phyloP scores from a whole-genome alignment of 2,113 vertebrate genomes.

The Addax nasomaculatus region DNA sequence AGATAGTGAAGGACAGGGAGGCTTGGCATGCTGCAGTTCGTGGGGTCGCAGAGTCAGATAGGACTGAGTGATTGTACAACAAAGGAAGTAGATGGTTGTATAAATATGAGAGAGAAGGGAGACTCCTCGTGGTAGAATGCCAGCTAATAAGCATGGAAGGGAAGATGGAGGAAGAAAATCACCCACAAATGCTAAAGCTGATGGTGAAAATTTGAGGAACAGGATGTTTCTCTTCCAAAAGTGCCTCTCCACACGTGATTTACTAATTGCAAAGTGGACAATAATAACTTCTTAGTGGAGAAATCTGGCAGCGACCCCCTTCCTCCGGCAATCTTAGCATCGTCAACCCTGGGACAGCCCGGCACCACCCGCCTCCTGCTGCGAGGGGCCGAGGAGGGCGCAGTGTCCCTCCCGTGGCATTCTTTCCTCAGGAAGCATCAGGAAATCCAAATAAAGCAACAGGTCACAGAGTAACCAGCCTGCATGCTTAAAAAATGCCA shows the following conservation, averaged over 20 bases:
- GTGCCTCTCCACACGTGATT: neutral
- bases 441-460: neutral
- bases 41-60: neutral
- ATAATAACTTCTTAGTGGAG: neutral
- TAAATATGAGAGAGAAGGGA: neutral
- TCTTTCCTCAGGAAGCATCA: neutral
- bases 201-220: neutral
- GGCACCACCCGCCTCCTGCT: neutral
- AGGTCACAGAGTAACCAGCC: neutral
- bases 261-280: neutral
- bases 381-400: neutral
- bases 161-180: neutral
- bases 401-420: neutral
- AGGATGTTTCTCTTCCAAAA: neutral
- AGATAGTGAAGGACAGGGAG: neutral
- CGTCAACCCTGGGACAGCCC: neutral
- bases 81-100: neutral
- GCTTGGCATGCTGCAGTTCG: neutral
- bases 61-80: neutral
- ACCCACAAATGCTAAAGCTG: neutral
- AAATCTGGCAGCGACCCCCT: neutral
- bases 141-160: neutral
- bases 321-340: neutral
- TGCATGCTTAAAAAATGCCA: neutral
- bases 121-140: neutral